These are phyloP conservation scores for Pteruthius melanotis DNA, from an alignment of 2,113 vertebrate species.

Conservation along the genomic window DNA sequence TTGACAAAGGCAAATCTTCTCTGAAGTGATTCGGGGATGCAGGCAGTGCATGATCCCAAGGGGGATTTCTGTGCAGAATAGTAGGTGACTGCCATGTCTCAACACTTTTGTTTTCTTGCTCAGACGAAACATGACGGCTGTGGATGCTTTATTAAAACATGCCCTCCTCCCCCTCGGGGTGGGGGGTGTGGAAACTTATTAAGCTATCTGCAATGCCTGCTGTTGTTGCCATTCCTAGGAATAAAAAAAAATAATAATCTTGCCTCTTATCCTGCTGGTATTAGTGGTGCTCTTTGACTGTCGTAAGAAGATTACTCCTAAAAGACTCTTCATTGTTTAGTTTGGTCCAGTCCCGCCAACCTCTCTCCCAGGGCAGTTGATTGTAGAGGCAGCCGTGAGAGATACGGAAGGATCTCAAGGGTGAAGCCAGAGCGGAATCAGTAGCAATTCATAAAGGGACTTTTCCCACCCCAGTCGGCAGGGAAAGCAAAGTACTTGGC, in stretches of 20 bases:
- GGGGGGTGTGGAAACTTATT: neutral
- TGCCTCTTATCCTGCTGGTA: neutral
- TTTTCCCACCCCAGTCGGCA: neutral
- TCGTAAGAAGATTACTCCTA: neutral
- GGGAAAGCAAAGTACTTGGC: neutral
- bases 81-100: neutral
- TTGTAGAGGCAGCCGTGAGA: neutral
- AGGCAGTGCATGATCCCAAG: neutral
- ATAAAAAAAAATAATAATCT: neutral
- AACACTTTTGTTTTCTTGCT: neutral
- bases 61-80: neutral
- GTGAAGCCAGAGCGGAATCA: neutral
- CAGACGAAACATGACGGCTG: neutral
- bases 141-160: neutral
- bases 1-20: neutral
- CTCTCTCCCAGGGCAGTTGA: neutral
- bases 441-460: neutral
- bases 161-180: neutral
- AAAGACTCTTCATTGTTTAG: neutral
- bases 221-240: neutral
- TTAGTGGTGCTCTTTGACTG: neutral
- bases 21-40: neutral
- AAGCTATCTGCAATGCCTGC: neutral
- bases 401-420: neutral
- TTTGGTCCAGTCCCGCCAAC: neutral